Evolutionary conservation across 1,140 invertebrate genomes (phyloP).

Genomic region (Diuraphis noxia): DNA sequence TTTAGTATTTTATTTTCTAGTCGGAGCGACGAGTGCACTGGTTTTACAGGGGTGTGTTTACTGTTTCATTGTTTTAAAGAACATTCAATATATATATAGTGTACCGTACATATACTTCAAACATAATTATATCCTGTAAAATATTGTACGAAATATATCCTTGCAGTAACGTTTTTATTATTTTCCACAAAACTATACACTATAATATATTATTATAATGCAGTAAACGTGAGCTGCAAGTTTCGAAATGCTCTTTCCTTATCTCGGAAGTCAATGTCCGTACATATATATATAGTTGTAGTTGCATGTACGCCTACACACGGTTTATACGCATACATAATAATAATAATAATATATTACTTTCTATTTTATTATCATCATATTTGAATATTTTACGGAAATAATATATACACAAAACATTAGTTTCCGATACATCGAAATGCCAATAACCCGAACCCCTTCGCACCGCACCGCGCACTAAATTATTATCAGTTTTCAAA

Average conservation of each 20-base stretch:
- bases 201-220: too few relatives aligned
- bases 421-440: not conserved
- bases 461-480: not conserved
- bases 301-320: not conserved
- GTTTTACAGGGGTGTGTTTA: not conserved
- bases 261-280: not conserved
- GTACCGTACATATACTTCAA: not conserved
- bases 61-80: too few relatives aligned
- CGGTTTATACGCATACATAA: not conserved
- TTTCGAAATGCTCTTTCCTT: not conserved
- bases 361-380: not conserved
- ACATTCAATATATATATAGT: too few relatives aligned
- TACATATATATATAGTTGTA: not conserved
- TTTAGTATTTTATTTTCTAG: too few relatives aligned
- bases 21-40: too few relatives aligned
- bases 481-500: not conserved
- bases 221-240: not conserved
- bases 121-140: not conserved
- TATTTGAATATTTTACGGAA: not conserved
- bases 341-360: not conserved
- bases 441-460: not conserved
- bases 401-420: not conserved
- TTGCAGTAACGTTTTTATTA: not conserved
- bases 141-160: not conserved
- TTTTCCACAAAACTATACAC: not conserved